These are phyloP conservation scores for Metalampra italica DNA, from an alignment of 2,888 invertebrate species.

Conservation along the genomic window DNA sequence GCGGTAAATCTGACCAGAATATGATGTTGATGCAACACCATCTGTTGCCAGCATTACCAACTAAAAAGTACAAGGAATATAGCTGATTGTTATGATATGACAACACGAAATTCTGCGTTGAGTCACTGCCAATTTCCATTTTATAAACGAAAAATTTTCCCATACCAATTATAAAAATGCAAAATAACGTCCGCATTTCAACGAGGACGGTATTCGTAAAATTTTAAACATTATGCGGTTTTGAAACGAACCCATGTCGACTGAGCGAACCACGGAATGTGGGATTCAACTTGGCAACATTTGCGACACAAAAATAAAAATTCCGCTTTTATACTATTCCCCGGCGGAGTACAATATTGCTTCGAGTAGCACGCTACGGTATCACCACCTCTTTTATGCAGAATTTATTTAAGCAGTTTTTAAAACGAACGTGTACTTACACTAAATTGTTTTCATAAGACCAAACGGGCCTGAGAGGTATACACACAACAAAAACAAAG, in stretches of 20 bases:
- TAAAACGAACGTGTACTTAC: neutral
- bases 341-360: neutral
- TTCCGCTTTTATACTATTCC: conserved; percentile 4
- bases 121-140: conserved; percentile 2
- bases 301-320: conserved; percentile 16
- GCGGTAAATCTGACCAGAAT: no score
- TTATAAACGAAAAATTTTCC: conserved; percentile 20
- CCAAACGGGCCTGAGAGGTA: no score
- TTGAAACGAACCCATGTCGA: conserved; percentile 15
- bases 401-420: neutral
- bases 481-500: no score
- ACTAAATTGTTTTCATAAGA: no score
- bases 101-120: neutral
- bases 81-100: no score
- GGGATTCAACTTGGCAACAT: conserved; percentile 14
- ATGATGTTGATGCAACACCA: no score
- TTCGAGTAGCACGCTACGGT: neutral
- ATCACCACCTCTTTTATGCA: neutral
- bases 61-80: no score
- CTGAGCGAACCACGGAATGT: conserved; percentile 2
- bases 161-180: conserved; percentile 35
- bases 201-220: conserved; percentile 19
- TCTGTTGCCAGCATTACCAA: no score
- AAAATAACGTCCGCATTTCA: conserved; percentile 19
- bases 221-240: conserved; percentile 22